phyloP scores from a whole-genome alignment of 2,888 invertebrate species.

The Cataglyphis rosenhaueri region DNA sequence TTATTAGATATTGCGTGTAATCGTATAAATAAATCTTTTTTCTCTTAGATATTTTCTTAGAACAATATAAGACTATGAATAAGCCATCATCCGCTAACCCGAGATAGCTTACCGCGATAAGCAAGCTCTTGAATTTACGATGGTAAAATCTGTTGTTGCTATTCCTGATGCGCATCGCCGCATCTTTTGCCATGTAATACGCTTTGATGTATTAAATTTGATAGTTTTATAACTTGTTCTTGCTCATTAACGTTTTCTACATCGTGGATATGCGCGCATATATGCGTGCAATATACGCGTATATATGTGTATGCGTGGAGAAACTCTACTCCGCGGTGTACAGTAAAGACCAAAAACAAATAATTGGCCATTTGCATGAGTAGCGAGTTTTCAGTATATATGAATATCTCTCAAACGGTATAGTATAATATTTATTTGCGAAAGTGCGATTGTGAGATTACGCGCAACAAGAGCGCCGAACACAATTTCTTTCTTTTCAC shows the following conservation, averaged over 20 bases:
- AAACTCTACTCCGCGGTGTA: constrained; percentile 14
- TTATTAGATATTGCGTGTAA: background rate
- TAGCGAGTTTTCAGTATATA: background rate
- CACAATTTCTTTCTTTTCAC: constrained; percentile 6
- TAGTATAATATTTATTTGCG: constrained; percentile 41
- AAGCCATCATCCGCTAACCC: constrained; percentile 63
- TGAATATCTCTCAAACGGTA: constrained; percentile 23
- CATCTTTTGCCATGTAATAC: constrained; percentile 42
- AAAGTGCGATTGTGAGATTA: constrained; percentile 42
- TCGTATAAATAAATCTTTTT: background rate
- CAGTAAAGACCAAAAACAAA: constrained; percentile 43
- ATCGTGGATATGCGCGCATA: constrained; percentile 42
- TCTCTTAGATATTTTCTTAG: background rate
- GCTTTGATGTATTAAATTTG: constrained; percentile 49
- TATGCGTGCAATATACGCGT: background rate
- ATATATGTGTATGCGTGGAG: background rate
- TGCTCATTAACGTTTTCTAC: constrained; percentile 69
- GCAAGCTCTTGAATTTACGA: constrained; percentile 63
- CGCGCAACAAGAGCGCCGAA: constrained; percentile 24
- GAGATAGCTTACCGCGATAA: constrained; percentile 66
- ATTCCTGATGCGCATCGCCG: constrained; percentile 32
- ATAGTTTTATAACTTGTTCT: constrained; percentile 61
- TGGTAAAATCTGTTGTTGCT: constrained; percentile 54
- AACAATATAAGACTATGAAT: constrained; percentile 64
- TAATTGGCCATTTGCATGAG: constrained; percentile 18